A percentile compares a stretch with the other conserved stretches of the same genome.
These are phyloP conservation scores for Drosophila guanche DNA, from an alignment of 1,140 invertebrate genomes.

Conservation along the genomic window DNA sequence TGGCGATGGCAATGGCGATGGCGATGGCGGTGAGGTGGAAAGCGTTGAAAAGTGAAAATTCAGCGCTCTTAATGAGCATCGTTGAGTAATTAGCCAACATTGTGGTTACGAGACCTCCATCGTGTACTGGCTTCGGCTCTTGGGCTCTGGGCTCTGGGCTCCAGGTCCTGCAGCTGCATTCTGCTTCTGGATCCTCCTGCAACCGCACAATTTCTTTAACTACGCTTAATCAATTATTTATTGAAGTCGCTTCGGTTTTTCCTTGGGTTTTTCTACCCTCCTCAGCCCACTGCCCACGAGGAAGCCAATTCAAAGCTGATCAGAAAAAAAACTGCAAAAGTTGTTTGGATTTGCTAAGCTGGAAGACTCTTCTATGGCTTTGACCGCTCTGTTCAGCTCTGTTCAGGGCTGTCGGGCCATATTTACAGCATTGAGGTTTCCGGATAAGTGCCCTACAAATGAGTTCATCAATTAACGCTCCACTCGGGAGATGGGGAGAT, in stretches of 20 bases:
- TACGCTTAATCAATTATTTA: constrained; percentile 76
- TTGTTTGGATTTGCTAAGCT: constrained; percentile 36
- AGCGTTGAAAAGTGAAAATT: constrained; percentile 80
- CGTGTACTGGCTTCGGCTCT: neutral
- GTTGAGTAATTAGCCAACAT: constrained; percentile 81
- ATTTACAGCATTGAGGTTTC: constrained; percentile 38
- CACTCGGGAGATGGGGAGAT: neutral
- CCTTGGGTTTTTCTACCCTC: neutral
- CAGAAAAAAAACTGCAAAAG: constrained; percentile 47
- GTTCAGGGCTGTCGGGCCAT: constrained; percentile 3
- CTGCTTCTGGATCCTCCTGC: constrained; percentile 2
- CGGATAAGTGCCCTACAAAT: constrained; percentile 52
- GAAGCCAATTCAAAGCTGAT: constrained; percentile 33
- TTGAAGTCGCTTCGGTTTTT: constrained; percentile 61
- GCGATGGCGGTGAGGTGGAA: constrained; percentile 49
- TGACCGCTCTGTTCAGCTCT: too few species aligned
- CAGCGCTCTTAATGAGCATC: constrained; percentile 77
- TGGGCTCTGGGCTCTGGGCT: neutral
- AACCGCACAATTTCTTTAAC: constrained; percentile 52
- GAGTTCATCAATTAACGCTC: constrained; percentile 61
- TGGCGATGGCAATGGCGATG: neutral
- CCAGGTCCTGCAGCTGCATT: constrained; percentile 4
- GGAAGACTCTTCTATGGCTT: constrained; percentile 17
- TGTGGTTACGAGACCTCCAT: constrained; percentile 56
- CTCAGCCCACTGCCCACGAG: constrained; percentile 2